Percentiles rank a stretch among this genome's conserved stretches.
phyloP scores from a whole-genome alignment of 2,888 invertebrate genomes.

The Trissoscelio sp. region DNA sequence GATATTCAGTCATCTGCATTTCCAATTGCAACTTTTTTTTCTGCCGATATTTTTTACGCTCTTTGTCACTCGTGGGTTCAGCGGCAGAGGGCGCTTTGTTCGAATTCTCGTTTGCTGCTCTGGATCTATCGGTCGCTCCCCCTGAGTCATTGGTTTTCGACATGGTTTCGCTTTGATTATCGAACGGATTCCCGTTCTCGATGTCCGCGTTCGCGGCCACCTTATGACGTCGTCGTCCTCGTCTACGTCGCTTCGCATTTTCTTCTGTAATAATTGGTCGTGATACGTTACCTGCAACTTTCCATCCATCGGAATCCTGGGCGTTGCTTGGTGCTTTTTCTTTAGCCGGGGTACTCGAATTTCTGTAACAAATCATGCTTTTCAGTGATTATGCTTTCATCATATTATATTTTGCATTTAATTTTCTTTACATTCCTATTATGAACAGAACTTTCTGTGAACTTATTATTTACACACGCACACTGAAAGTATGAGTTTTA shows the following conservation, averaged over 20 bases:
- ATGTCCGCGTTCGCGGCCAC: conserved; percentile 4
- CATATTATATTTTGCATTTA: too few relatives aligned
- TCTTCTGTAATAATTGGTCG: conserved; percentile 32
- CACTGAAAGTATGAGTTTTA: too few relatives aligned
- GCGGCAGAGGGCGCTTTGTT: neutral
- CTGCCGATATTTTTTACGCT: neutral
- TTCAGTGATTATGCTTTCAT: too few relatives aligned
- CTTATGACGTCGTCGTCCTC: neutral
- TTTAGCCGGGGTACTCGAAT: neutral
- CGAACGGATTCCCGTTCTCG: conserved; percentile 11
- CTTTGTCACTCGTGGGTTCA: neutral
- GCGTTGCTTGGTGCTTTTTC: conserved; percentile 60
- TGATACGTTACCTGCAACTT: conserved; percentile 77
- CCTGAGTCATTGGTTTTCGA: neutral
- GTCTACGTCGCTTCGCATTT: neutral
- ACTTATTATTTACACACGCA: too few relatives aligned
- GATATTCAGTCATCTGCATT: too few relatives aligned
- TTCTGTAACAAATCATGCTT: conserved; percentile 63
- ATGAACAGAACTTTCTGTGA: too few relatives aligned
- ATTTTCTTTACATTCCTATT: too few relatives aligned
- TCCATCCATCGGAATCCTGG: conserved; percentile 75
- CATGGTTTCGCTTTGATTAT: conserved; percentile 17
- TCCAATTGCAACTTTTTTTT: neutral
- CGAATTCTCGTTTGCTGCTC: neutral
- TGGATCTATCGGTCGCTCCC: neutral